Evolutionary conservation across 2,113 vertebrate species (phyloP), one percentile per base, ranked within the genome.

Genomic region (Cyanocitta stelleri): DNA sequence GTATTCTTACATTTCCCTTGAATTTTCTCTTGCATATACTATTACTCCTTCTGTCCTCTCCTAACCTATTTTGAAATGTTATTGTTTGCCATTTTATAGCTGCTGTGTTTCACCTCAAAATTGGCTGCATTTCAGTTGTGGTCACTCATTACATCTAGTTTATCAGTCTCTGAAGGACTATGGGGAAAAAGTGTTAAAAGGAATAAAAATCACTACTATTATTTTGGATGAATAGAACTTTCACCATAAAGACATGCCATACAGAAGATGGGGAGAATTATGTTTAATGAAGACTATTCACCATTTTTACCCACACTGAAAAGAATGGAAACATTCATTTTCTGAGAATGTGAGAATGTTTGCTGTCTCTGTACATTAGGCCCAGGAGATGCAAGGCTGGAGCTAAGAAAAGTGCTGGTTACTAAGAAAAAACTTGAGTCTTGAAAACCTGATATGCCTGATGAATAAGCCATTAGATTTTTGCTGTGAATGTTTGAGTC

Each of bases 391-490:
- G 27, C 68, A 74, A 46, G 86, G 52, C 5, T 93, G 54, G 43
- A 87, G 51, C 56, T 83, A 69, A 92, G 79, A 88, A 95, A 91
- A 44, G 32, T 59, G 17, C 27, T 81, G 37, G 13, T 43, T 74
- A 51, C 39, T 58, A 8, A 68, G 74, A 85, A 96, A 17, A 84
- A 85, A 87, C 66, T 64, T 49, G 56, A 55, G 51, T 68, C 43
- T 79, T 93, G 54, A 91, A 85, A 80, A 82, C 41, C 24, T 95
- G 88, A 74, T 13, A 49, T 74, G 62, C 20, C 74, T 87, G 87
- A 92, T 66, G 69, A 95, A 87, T 56, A 89, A 93, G 55, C 56
- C 82, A 87, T 87, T 95, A 81, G 64, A 83, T 66, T 96, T 68
- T 69, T 93, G 59, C 72, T 73, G 41, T 37, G 14, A 72, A 30